These are phyloP conservation scores for Pelodytes ibericus DNA, from an alignment of 2,797 vertebrate species.

Conservation along the genomic window DNA sequence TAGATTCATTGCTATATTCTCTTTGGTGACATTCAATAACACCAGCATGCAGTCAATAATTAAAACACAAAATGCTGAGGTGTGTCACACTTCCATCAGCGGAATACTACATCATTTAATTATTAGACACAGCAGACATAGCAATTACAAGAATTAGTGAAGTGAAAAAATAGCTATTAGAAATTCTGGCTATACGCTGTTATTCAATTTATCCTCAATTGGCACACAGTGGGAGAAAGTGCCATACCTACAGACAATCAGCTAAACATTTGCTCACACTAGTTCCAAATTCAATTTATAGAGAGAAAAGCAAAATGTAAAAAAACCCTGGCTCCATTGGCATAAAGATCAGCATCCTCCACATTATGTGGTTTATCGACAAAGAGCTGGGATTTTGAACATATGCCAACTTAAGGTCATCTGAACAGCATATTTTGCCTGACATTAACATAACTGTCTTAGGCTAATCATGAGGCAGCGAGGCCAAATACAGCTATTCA, in stretches of 20 bases:
- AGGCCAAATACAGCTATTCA: conserved; percentile 63
- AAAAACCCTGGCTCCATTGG: conserved; percentile 9
- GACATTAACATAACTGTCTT: conserved; percentile 60
- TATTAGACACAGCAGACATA: conserved; percentile 94
- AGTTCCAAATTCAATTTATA: conserved; percentile 38
- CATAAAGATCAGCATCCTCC: conserved; percentile 55
- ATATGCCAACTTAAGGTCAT: conserved; percentile 61
- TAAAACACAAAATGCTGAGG: conserved; percentile 82
- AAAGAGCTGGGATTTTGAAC: conserved; percentile 61
- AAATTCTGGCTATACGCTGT: conserved; percentile 76
- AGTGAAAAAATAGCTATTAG: conserved; percentile 94
- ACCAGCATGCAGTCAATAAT: conserved; percentile 74
- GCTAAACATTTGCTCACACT: conserved; percentile 34
- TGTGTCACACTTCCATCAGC: conserved; percentile 88
- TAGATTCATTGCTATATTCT: conserved; percentile 10
- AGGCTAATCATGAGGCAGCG: conserved; percentile 60
- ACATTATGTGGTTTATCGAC: conserved; percentile 57
- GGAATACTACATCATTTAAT: conserved; percentile 96
- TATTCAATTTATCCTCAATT: conserved; percentile 71
- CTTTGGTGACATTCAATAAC: conserved; percentile 67
- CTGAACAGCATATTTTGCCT: conserved; percentile 63
- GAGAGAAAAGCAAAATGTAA: conserved; percentile 23
- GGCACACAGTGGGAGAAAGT: conserved; percentile 61
- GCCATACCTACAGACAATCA: conserved; percentile 32
- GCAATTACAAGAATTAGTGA: conserved; percentile 98